These are phyloP conservation scores for Zaprionus lachaisei DNA, from an alignment of 1,140 invertebrate genomes.

Conservation along the genomic window DNA sequence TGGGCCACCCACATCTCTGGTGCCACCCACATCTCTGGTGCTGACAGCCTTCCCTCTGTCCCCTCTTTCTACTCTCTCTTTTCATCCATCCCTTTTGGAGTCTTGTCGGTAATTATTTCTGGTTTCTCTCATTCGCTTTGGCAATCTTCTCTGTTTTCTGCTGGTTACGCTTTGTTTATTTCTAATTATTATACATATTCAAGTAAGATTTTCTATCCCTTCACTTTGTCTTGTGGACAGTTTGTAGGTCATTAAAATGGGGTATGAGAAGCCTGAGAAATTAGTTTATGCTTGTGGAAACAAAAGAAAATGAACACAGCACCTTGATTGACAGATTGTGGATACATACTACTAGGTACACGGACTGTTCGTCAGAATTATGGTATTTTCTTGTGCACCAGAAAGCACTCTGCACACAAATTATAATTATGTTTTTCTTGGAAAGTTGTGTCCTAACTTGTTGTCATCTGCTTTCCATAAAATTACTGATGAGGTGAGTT, in stretches of 20 bases:
- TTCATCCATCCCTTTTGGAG: not conserved
- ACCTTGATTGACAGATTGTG: not conserved
- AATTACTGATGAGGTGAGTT: too few relatives aligned
- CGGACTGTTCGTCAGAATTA: not conserved
- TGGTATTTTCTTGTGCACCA: too few relatives aligned
- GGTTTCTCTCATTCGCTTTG: not conserved
- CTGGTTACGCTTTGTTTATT: constrained; percentile 9
- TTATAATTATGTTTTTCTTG: not conserved
- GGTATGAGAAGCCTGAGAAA: not conserved
- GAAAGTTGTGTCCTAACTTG: not conserved
- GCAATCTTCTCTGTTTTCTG: constrained; percentile 1
- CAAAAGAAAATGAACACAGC: not conserved
- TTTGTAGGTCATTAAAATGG: not conserved
- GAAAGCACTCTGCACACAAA: too few relatives aligned
- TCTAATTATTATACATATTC: constrained; percentile 5
- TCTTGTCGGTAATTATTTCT: constrained; percentile 10
- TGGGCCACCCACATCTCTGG: not conserved
- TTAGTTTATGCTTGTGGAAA: not conserved
- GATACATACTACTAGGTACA: not conserved
- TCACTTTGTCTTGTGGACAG: not conserved
- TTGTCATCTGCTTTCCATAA: not conserved
- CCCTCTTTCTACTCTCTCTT: not conserved
- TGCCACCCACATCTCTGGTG: not conserved
- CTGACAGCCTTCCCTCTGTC: not conserved
- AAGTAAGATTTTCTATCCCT: not conserved